Base-by-base conservation (phyloP, 2,888 invertebrate genomes). In the Papilio elwesi region DNA sequence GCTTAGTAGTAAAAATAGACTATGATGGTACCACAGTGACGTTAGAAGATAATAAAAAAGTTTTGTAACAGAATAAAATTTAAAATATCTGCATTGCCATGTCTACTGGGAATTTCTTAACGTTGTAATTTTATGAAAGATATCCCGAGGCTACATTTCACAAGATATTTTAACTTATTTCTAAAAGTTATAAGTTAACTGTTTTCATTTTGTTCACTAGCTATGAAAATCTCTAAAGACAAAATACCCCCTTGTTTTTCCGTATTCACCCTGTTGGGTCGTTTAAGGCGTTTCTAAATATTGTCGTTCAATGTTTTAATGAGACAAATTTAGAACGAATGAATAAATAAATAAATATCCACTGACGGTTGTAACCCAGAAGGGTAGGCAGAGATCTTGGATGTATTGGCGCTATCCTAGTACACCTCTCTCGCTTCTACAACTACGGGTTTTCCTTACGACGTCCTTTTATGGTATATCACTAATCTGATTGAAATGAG, bases 161-260 rank as follows among this genome's bases (percentile, higher is more conserved):
- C 1, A 13, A 62, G 43, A 62, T 15, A 43, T 15, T 62, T 62
- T 43, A 43, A 62, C 59, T 62, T 43, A 43, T 43, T 62, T 62
- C 38, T 43, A 43, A 38, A 62, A 62, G 59, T 62, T 62, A 62
- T 62, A 62, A 62, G 38, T 43, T 62, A 62, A 43, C 43, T 62
- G 43, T 62, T 62, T 43, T 43, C 15, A 62, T 62, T 62, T 62
- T 62, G 59, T 62, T 62, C 43, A 36, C n/a, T 59, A 59, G 59
- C 59, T 62, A n/a, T 13, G 43, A 62, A 43, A 62, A 62, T 13
- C 43, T 43, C 59, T 10, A 15, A 62, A 62, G 59, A 62, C 59
- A 62, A 62, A 62, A 62, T 15, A 62, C 43, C 15, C 59, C 11
- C 59, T 43, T 10, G 8, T 7, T 59, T 15, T 38, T 62, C 43